A percentile compares a stretch with the other conserved stretches of the same genome.
Conservation (phyloP, 2,113 vertebrate species). For the Poeciliopsis occidentalis region DNA sequence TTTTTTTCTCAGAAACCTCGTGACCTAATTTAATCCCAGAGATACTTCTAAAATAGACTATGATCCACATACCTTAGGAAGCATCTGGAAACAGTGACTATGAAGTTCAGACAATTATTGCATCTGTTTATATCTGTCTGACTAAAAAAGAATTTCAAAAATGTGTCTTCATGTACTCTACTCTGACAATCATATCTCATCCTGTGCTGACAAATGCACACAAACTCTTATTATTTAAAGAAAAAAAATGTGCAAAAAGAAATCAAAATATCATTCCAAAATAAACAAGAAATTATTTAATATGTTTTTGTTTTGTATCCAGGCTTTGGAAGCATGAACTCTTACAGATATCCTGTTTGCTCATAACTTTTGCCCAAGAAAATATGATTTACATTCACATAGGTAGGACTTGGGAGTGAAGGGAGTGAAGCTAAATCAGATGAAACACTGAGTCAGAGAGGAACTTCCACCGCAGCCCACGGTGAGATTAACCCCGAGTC, state of each 20-base stretch:
- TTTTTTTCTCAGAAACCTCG: conserved; percentile 52
- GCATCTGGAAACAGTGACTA: conserved; percentile 41
- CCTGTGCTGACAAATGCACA: not conserved
- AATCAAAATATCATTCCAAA: conserved; percentile 1
- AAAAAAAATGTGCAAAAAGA: not conserved
- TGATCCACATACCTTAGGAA: conserved; percentile 68
- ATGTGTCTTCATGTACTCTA: not conserved
- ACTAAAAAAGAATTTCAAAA: conserved; percentile 6
- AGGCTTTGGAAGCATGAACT: conserved; percentile 9
- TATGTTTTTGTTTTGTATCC: not conserved
- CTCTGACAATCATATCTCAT: not conserved
- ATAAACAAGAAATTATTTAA: conserved; percentile 6
- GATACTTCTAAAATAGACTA: conserved; percentile 68
- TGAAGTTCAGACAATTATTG: conserved; percentile 23
- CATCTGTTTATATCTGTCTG: conserved; percentile 1
- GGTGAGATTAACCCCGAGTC: conserved; percentile 41
- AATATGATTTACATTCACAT: not conserved
- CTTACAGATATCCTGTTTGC: not conserved
- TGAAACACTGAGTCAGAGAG: conserved; percentile 20
- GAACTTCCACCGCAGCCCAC: conserved; percentile 34
- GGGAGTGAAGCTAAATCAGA: conserved; percentile 19
- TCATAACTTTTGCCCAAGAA: not conserved
- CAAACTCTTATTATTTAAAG: not conserved
- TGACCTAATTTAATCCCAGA: conserved; percentile 71
- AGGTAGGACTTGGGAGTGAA: not conserved